Evolutionary conservation across 2,888 invertebrate genomes (phyloP), one percentile per base, ranked within the genome.

Genomic region (Rotaria magnacalcarata): DNA sequence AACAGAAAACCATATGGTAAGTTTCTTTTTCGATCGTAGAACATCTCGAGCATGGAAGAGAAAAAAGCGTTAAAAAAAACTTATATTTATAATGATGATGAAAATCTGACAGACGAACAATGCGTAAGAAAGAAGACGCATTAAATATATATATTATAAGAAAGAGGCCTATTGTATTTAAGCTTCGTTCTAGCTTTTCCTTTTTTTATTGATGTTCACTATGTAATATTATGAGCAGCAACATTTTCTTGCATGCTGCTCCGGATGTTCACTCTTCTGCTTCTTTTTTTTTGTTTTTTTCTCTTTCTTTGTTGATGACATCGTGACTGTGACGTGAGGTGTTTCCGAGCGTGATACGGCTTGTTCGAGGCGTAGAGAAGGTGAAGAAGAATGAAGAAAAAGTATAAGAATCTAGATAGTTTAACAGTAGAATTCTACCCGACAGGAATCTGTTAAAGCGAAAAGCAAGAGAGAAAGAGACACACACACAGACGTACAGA

Each of bases 261-360:
- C 67, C 67, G 67, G 67, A 67, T 67, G 67, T 67, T 67, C 67
- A 19, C 67, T 67, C 67, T 67, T 24, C 27, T 67, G 34, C 67
- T 34, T 67, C 67, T 67, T 34, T 67, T 67, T 41, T 67, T 19
- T 27, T 67, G 27, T 67, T 67, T 16, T 16, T 67, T 67, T 54
- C 54, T 21, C 7, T 54, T 41, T 27, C 24, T 67, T 34, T 67
- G 67, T 67, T 34, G 34, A 16, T 67, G 67, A 5, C 67, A 34
- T 67, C 67, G 7, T 27, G 34, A 67, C 67, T 27, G 0, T 67
- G 67, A 67, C 34, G 34, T 34, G 34, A 67, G 67, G 34, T 67
- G 67, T 67, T 67, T 67, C 34, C 67, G 34, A 19, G 67, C 16
- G 34, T 19, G 19, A 27, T 34, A 67, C 19, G 34, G 27, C 67